phyloP scores from a whole-genome alignment of 2,888 invertebrate genomes.

The Tubulanus polymorphus region DNA sequence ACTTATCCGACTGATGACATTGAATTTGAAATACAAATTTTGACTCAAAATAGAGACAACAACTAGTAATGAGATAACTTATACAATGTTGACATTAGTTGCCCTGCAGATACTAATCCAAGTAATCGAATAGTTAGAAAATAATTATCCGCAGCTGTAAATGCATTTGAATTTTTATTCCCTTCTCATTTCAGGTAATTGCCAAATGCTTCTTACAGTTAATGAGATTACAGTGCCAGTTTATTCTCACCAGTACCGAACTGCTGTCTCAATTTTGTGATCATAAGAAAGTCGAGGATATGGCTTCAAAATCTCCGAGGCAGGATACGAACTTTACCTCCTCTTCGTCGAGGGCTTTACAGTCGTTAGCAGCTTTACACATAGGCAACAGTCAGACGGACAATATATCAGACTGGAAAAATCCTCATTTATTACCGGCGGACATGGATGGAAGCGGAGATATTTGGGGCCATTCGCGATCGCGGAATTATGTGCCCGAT shows the following conservation, averaged over 20 bases:
- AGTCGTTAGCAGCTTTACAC: not conserved
- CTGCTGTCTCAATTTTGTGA: conserved; percentile 6
- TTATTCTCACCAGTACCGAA: conserved; percentile 10
- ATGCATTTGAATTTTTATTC: not conserved
- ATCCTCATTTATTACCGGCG: not conserved
- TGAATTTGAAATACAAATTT: no score
- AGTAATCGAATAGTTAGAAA: no score
- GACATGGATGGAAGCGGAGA: not conserved
- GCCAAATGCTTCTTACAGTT: conserved; percentile 7
- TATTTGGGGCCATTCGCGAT: not conserved
- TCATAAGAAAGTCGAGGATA: conserved; percentile 1
- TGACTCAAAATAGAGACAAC: no score
- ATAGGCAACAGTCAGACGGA: not conserved
- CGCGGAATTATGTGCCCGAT: not conserved
- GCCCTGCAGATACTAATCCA: no score
- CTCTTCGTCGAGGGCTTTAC: conserved; percentile 1
- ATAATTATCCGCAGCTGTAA: no score
- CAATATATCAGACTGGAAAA: conserved; percentile 3
- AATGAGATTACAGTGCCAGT: conserved; percentile 13
- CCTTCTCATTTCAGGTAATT: conserved; percentile 8
- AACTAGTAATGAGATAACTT: no score
- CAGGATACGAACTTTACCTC: not conserved
- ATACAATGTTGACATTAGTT: no score
- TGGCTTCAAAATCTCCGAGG: not conserved
- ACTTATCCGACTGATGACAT: no score